phyloP scores from a whole-genome alignment of 1,140 invertebrate genomes.

The Lithobius niger region DNA sequence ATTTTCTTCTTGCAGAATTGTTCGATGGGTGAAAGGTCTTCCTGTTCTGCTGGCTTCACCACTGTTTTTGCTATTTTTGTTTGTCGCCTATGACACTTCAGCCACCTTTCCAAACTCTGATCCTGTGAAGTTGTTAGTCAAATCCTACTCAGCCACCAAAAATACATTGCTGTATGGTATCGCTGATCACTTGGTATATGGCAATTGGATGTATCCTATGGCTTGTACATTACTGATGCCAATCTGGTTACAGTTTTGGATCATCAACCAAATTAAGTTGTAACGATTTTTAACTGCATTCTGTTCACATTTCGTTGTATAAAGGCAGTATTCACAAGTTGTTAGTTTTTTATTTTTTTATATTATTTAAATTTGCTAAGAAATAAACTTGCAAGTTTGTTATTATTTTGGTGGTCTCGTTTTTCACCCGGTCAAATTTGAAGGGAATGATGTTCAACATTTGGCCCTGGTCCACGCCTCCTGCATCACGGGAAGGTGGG shows the following conservation, averaged over 20 bases:
- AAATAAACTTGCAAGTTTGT: too few species aligned
- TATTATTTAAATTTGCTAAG: too few species aligned
- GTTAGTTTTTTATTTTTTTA: too few species aligned
- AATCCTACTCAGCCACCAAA: slow-evolving; percentile 47
- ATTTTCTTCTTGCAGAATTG: slow-evolving; percentile 29
- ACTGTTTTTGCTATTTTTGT: slow-evolving; percentile 42
- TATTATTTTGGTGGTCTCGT: too few species aligned
- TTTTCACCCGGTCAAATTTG: too few species aligned
- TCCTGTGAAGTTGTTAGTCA: slow-evolving; percentile 30
- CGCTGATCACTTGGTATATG: slow-evolving; percentile 62
- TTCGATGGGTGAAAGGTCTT: slow-evolving; percentile 31
- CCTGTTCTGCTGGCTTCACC: slow-evolving; percentile 56
- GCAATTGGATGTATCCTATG: slow-evolving; percentile 48
- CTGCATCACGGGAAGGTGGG: too few species aligned
- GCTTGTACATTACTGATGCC: slow-evolving; percentile 42
- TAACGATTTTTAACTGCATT: neutral
- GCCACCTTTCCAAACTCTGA: slow-evolving; percentile 42
- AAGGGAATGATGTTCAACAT: too few species aligned
- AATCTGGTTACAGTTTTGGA: slow-evolving; percentile 47
- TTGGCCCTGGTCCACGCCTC: too few species aligned
- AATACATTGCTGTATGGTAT: slow-evolving; percentile 62
- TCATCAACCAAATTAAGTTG: slow-evolving; percentile 18
- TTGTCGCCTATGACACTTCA: slow-evolving; percentile 45
- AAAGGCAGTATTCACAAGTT: too few species aligned
- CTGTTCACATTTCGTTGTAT: neutral